Evolutionary conservation across 1,140 invertebrate species (phyloP), one percentile per base, ranked within the genome.

Genomic region (Drosophila sechellia): DNA sequence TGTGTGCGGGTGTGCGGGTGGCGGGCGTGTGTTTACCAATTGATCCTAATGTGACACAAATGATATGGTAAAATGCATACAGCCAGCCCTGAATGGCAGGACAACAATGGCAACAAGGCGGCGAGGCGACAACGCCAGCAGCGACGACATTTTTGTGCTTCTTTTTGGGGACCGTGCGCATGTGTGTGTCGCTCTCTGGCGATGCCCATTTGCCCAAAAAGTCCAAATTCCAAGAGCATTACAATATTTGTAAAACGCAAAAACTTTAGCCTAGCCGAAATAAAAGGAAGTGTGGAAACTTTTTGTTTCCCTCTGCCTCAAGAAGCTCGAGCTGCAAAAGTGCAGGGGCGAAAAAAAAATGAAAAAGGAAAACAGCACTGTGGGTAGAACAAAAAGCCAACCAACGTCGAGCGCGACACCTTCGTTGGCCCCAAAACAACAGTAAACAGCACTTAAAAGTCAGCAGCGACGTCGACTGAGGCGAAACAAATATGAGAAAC

Each of bases 41-140:
- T 91, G 90, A 91, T 91, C 90, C 90, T 91, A 91, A 91, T 91
- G 90, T 91, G 90, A 91, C 90, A 91, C 85, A 91, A 91, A 91
- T 91, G 85, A 91, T 91, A 91, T 84, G 81, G 77, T 83, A 87
- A 87, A 86, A 76, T 90, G 61, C 72, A 76, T 64, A 79, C 83
- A 79, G 79, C 64, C 74, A 72, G 76, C 59, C 73, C 60, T 80
- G 81, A 64, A 61, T 50, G 69, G 72, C 72, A 75, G 61, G 64
- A 77, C 54, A 77, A 77, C 73, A 77, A 77, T 77, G 73, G 55
- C 73, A 75, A 68, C 73, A 53, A 68, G 64, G 73, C 73, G 73
- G 59, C 73, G 48, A 68, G 64, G 73, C 73, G 73, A 66, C 73
- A 66, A 63, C 61, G 73, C 60, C 69, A 76, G 46, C 55, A 66